Percentiles rank a stretch among this genome's conserved stretches.
These are phyloP conservation scores for Napeogenes inachia DNA, from an alignment of 2,888 invertebrate species.

Conservation along the genomic window DNA sequence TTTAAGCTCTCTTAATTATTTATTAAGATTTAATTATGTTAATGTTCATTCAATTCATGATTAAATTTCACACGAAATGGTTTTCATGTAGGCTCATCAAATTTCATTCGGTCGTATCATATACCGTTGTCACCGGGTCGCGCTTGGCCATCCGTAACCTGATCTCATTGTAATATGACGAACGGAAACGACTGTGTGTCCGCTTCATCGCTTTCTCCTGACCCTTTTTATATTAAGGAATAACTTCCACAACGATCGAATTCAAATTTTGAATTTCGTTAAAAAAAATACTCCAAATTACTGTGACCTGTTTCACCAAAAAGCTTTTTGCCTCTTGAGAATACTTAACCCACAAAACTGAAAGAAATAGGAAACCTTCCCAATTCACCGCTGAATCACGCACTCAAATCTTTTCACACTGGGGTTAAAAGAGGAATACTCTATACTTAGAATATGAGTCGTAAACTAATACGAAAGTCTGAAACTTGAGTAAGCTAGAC, in stretches of 20 bases:
- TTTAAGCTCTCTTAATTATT: too few relatives aligned
- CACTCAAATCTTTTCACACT: constrained; percentile 11
- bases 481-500: constrained; percentile 28
- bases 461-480: constrained; percentile 28
- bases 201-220: constrained; percentile 36
- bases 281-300: too few relatives aligned
- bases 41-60: too few relatives aligned
- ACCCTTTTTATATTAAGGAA: constrained; percentile 11
- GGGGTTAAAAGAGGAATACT: constrained; percentile 18
- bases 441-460: constrained; percentile 30
- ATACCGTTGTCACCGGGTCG: constrained; percentile 12
- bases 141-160: constrained; percentile 39
- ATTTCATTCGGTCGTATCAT: background rate
- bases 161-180: constrained; percentile 41
- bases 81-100: too few relatives aligned
- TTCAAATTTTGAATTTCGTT: constrained; percentile 5
- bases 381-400: constrained; percentile 7
- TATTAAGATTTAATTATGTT: too few relatives aligned
- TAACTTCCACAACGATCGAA: too few relatives aligned
- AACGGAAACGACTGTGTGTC: constrained; percentile 43
- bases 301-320: too few relatives aligned
- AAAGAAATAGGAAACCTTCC: background rate
- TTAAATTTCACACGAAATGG: too few relatives aligned
- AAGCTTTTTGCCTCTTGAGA: background rate
- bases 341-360: background rate